Conservation (phyloP, 2,113 vertebrate genomes). For the Mola mola region DNA sequence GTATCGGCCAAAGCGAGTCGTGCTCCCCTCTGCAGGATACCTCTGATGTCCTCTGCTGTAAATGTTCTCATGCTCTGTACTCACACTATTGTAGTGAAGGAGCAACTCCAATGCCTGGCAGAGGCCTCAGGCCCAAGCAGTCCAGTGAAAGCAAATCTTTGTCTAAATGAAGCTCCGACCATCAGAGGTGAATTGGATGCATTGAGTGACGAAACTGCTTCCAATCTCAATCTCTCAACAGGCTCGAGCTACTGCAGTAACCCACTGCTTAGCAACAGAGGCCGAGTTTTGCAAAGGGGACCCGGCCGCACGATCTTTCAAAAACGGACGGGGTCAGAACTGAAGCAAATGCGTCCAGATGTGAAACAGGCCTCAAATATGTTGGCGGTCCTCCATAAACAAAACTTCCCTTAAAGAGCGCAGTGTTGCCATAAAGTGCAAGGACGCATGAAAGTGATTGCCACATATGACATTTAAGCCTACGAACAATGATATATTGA, state of each 20-base stretch:
- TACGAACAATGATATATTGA: no score
- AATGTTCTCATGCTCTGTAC: slow-evolving; percentile 61
- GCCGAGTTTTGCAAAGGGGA: slow-evolving; percentile 7
- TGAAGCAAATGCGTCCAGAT: slow-evolving; percentile 23
- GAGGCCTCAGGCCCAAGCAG: slow-evolving; percentile 44
- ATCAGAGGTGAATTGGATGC: slow-evolving; percentile 50
- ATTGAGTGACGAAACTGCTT: slow-evolving; percentile 58
- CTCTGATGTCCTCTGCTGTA: slow-evolving; percentile 45
- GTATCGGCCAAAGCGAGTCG: slow-evolving; percentile 50
- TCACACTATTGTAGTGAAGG: slow-evolving; percentile 35
- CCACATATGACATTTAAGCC: slow-evolving; percentile 41
- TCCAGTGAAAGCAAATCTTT: slow-evolving; percentile 65
- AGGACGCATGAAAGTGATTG: slow-evolving; percentile 46
- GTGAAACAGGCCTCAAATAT: slow-evolving; percentile 21
- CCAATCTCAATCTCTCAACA: slow-evolving; percentile 54
- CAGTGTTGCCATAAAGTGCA: slow-evolving; percentile 50
- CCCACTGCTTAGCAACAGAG: slow-evolving; percentile 6
- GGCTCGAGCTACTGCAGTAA: slow-evolving; percentile 2
- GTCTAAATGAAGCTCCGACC: slow-evolving; percentile 43
- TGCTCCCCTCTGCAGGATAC: slow-evolving; percentile 45
- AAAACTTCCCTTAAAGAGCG: slow-evolving; percentile 34
- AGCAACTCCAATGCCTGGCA: slow-evolving; percentile 52
- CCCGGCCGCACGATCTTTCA: slow-evolving; percentile 1
- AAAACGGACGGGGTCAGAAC: slow-evolving; percentile 18
- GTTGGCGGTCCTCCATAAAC: neutral